Conservation (phyloP, 2,888 invertebrate species). For the Eudasyphora cyanicolor region DNA sequence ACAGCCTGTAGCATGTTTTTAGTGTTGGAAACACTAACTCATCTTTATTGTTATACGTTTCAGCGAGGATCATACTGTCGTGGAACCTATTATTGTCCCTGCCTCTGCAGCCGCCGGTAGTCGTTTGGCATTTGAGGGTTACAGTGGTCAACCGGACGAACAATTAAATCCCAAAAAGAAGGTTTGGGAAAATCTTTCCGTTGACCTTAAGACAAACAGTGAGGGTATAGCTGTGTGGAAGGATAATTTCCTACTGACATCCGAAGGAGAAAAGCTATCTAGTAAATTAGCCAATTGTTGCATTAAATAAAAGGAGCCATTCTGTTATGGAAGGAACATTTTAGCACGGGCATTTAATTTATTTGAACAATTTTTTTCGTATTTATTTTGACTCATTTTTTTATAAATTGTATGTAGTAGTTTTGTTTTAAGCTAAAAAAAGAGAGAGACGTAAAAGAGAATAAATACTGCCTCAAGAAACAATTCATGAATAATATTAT, state of each 20-base stretch:
- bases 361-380: constrained; percentile 22
- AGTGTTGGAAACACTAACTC: too few species aligned
- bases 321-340: background rate
- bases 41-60: constrained; percentile 1
- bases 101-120: constrained; percentile 90
- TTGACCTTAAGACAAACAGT: constrained; percentile 87
- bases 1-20: background rate
- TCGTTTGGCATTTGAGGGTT: constrained; percentile 90
- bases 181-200: constrained; percentile 95
- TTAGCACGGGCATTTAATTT: constrained; percentile 48
- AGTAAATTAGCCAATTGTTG: constrained; percentile 90
- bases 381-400: constrained; percentile 47
- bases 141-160: constrained; percentile 90
- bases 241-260: constrained; percentile 87
- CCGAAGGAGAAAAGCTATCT: constrained; percentile 87
- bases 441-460: background rate
- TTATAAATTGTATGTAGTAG: background rate
- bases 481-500: too few species aligned
- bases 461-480: constrained; percentile 52
- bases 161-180: constrained; percentile 97
- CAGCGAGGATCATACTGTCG: constrained; percentile 88
- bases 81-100: constrained; percentile 93
- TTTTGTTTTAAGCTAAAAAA: constrained; percentile 21
- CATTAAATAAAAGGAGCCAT: constrained; percentile 90
- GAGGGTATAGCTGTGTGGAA: constrained; percentile 92